Evolutionary conservation across 2,797 vertebrate species (phyloP), one percentile per base, ranked within the genome.

Genomic region (Clamator glandarius): DNA sequence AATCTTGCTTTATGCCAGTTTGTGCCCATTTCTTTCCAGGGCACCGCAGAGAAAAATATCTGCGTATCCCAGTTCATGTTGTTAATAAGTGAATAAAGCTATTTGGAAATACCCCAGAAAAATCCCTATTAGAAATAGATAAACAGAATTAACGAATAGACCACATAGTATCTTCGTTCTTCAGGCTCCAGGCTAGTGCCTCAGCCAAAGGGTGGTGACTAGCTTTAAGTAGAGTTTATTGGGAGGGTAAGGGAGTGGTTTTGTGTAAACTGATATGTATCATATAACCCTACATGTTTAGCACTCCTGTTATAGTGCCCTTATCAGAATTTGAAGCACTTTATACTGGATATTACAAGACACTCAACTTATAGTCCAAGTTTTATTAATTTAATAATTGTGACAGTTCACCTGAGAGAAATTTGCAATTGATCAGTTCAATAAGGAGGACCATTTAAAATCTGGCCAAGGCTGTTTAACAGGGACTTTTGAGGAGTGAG

Each of bases 41-140:
- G 50, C 18, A 75, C 31, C 87, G 48, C 20, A 75, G 69, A 93
- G 79, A 28, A 83, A 79, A 93, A 73, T 77, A 93, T 66, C 84
- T 80, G 51, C 57, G 61, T 85, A 94, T 85, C 31, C 54, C 55
- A 86, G 58, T 69, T 93, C 75, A 81, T 14, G 9, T 54, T 93
- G n/a, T 75, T 94, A 97, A 91, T 95, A 92, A 91, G 94, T 75
- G 80, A 85, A 81, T 95, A 87, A 66, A 79, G 46, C 36, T 69
- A 74, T 92, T 96, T 96, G 86, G 83, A 96, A 95, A 90, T 68
- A 89, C 77, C 85, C 66, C 31, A 76, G 70, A 83, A 94, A 89
- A 94, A 89, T 93, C 39, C n/a, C 67, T 58, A 26, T 24, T 90
- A 84, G 33, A 79, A 84, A 35, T 79, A 48, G 14, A 41, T 64